Evolutionary conservation across 2,888 invertebrate species (phyloP), one percentile per base, ranked within the genome.

Genomic region (Thysanoteuthis rhombus): DNA sequence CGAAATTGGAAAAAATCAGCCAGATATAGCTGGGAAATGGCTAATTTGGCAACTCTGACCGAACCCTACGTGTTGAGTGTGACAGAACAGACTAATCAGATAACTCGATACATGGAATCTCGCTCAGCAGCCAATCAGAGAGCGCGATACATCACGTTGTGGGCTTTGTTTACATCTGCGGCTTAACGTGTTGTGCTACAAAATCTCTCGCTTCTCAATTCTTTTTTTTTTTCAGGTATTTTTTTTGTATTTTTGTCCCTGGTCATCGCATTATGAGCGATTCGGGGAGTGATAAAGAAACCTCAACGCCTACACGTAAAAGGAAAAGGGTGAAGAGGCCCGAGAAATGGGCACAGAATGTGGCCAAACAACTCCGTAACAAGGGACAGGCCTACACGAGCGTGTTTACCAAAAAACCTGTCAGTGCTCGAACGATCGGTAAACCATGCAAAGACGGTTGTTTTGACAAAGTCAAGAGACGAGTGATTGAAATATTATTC

Each of bases 381-480:
- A n/a, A 36, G 16, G 75, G 75, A 3, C 75, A 75, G n/a, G 75
- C 75, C n/a, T 75, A 75, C n/a, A 75, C 75, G n/a, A 75, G 75
- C n/a, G 75, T 75, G 75, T 75, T 75, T n/a, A 75, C 75, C 1
- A 75, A 75, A n/a, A 75, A 75, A n/a, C n/a, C 10, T 1, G 75
- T 75, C n/a, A 16, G 75, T 75, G 75, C 75, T 3, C 10, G 75
- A 75, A 16, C 75, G n/a, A n/a, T 75, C 75, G 75, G 75, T n/a
- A 75, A 75, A 75, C n/a, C 75, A 1, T 75, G 75, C 16, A 75
- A n/a, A 75, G 75, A 75, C n/a, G 75, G 75, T 25, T 90, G 90
- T 36, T 90, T 90, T 39, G 90, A 90, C 40, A 42, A 90, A 90
- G 90, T 90, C 40, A 42, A 90, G 90, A 32, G 90, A 90, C 90